Evolutionary conservation across 1,140 invertebrate species (phyloP).

Genomic region (Odontomachus brunneus): DNA sequence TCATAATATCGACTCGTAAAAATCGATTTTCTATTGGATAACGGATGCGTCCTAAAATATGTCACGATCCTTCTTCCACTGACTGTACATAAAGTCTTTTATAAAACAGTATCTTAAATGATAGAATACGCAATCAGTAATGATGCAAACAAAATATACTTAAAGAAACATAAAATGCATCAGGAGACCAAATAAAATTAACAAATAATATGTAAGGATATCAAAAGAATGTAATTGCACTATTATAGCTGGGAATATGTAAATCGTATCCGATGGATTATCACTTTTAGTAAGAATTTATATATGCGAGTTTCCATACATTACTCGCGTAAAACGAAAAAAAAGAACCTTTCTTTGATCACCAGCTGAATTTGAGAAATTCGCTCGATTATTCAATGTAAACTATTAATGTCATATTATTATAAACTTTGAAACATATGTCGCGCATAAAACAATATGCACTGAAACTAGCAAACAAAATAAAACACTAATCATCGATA

Average conservation of each 20-base stretch:
- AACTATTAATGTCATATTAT: not conserved
- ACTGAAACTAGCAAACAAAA: too few relatives aligned
- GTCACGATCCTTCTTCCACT: too few relatives aligned
- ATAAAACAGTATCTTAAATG: too few relatives aligned
- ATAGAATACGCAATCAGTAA: not conserved
- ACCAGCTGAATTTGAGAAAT: not conserved
- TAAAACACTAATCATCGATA: too few relatives aligned
- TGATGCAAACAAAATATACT: not conserved
- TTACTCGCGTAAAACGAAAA: not conserved
- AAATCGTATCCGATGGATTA: not conserved
- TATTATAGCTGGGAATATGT: not conserved
- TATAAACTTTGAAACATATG: not conserved
- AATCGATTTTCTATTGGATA: too few relatives aligned
- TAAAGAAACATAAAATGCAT: not conserved
- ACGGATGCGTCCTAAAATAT: too few relatives aligned
- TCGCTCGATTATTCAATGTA: not conserved
- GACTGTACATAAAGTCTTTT: too few relatives aligned
- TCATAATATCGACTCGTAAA: too few relatives aligned
- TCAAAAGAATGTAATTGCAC: not conserved
- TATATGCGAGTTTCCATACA: not conserved
- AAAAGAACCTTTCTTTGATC: not conserved
- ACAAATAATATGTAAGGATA: not conserved
- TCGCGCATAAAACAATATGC: not conserved
- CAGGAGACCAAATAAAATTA: not conserved
- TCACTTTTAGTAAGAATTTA: not conserved